Evolutionary conservation across 1,140 invertebrate species (phyloP), one percentile per base, ranked within the genome.

Genomic region (Bradysia coprophila): DNA sequence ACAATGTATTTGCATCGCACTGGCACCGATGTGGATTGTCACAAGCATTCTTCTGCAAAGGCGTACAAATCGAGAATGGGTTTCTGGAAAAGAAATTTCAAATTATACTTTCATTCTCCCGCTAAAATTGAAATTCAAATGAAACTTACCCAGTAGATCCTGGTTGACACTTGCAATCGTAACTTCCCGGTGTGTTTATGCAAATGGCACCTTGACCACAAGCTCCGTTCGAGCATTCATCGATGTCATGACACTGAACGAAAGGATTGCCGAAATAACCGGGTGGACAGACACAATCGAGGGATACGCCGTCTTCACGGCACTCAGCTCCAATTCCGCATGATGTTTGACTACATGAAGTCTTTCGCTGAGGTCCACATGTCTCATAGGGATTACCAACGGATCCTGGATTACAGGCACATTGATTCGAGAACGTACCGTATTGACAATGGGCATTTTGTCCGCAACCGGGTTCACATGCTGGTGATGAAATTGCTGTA

Each of bases 361-460:
- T 75, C 51, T 74, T 75, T 47, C 73, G 68, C 48, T 79, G 69
- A 23, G 69, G 59, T 2, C 73, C 71, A 56, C 88, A 93, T 18
- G 75, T 74, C 44, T 76, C 71, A 56, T 92, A 92, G 5, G 89
- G 88, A 68, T 92, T 92, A 42, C 87, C 88, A 43, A 63, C 78
- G 3, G 75, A 84, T 10, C 83, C 84, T 38, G 74, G 71, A 57
- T 91, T 78, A 51, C 88, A 93, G 46, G 80, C 77, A 49, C 88
- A 93, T 46, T 75, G 69, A 43, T 83, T 85, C 24, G 67, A 69
- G 18, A 66, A 63, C 10, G 65, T 37, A 13, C 78, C 76, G 51
- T 93, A 93, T 51, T 85, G 76, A 55, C 88, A 93, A 53, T 93
- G 87, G 10, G 86, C 81, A 59, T 88, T 85, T 19, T 68, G 51